Percentiles rank a stretch among this genome's conserved stretches.
phyloP scores from a whole-genome alignment of 2,113 vertebrate species.

The Danio rerio region GRCz12tu NC_133195.1:50335501-50336000 shows the following conservation, averaged over 20 bases:
- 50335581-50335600: neutral
- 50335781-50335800: constrained; percentile 49
- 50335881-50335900: constrained; percentile 48
- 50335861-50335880: constrained; percentile 63
- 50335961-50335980: neutral
- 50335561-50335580: neutral
- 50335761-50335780: constrained; percentile 42
- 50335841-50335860: constrained; percentile 45
- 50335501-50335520: neutral
- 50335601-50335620: constrained; percentile 15
- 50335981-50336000: constrained; percentile 5
- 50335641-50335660: constrained; percentile 13
- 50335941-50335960: neutral
- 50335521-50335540: constrained; percentile 5
- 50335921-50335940: constrained; percentile 34
- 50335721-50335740: constrained; percentile 49
- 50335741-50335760: constrained; percentile 37
- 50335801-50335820: constrained; percentile 20
- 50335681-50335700: constrained; percentile 21
- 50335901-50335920: constrained; percentile 62
- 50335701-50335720: constrained; percentile 6
- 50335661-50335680: neutral
- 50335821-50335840: constrained; percentile 33
- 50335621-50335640: neutral
- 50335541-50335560: neutral